phyloP scores from a whole-genome alignment of 1,140 invertebrate species.

The Drosophila hydei region DNA sequence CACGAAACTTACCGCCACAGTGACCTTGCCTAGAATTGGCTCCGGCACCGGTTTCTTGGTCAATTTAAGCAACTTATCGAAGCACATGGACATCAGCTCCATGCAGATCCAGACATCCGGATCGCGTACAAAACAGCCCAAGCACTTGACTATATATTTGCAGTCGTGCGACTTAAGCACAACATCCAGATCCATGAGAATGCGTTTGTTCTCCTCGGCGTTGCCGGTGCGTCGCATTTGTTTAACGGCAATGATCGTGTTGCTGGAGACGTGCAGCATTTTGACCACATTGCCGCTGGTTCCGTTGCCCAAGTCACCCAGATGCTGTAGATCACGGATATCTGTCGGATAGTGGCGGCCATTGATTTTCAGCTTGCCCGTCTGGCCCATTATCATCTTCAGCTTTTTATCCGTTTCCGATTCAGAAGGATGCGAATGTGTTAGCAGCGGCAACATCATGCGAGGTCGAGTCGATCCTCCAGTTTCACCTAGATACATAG shows the following conservation, averaged over 20 bases:
- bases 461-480: slow-evolving; percentile 52
- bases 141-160: slow-evolving; percentile 97
- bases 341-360: slow-evolving; percentile 92
- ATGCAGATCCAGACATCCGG: slow-evolving; percentile 96
- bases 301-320: slow-evolving; percentile 97
- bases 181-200: slow-evolving; percentile 99
- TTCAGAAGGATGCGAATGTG: slow-evolving; percentile 78
- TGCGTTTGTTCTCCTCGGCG: slow-evolving; percentile 98
- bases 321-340: slow-evolving; percentile 93
- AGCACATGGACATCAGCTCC: slow-evolving; percentile 99
- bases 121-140: slow-evolving; percentile 98
- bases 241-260: slow-evolving; percentile 96
- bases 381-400: slow-evolving; percentile 86
- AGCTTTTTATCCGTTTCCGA: slow-evolving; percentile 85
- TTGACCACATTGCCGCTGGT: slow-evolving; percentile 99
- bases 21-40: slow-evolving; percentile 97
- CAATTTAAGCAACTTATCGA: slow-evolving; percentile 97
- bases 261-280: slow-evolving; percentile 95
- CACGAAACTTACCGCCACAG: slow-evolving; percentile 96
- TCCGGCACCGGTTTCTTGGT: slow-evolving; percentile 95
- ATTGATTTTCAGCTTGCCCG: slow-evolving; percentile 93
- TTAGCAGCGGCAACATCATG: slow-evolving; percentile 57
- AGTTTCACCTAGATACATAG: slow-evolving; percentile 27
- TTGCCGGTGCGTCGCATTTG: slow-evolving; percentile 99
- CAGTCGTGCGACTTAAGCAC: slow-evolving; percentile 98